Evolutionary conservation across 1,140 invertebrate species (phyloP).

Genomic region (Ips nitidus): DNA sequence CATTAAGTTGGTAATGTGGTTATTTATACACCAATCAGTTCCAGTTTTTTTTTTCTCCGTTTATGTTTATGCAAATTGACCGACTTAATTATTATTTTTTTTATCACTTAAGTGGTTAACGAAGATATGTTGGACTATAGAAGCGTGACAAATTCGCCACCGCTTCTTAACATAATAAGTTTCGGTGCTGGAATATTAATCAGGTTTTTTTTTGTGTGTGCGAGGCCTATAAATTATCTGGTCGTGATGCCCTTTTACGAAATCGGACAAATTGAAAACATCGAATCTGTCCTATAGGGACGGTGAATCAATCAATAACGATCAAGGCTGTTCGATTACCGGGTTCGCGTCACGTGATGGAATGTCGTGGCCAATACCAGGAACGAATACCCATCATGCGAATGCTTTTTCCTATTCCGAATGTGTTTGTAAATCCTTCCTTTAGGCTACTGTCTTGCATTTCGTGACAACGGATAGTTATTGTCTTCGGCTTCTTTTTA

Average conservation of each 20-base stretch:
- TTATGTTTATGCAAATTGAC: conserved; percentile 13
- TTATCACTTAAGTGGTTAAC: background rate
- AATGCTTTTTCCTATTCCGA: conserved; percentile 34
- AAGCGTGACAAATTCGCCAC: background rate
- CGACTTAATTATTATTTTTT: background rate
- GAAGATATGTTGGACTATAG: background rate
- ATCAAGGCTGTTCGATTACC: conserved; percentile 36
- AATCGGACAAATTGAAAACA: conserved; percentile 21
- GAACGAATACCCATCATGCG: conserved; percentile 35
- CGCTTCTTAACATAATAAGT: no score
- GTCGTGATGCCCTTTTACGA: conserved; percentile 5
- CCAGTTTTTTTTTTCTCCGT: background rate
- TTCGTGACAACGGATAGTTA: conserved; percentile 29
- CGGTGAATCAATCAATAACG: conserved; percentile 36
- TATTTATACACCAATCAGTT: conserved; percentile 17
- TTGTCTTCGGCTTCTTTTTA: conserved; percentile 18
- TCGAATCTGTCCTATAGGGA: conserved; percentile 8
- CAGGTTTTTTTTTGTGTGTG: no score
- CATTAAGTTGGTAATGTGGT: conserved; percentile 12
- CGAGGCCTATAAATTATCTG: no score
- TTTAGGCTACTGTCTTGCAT: conserved; percentile 31
- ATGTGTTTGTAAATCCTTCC: conserved; percentile 34
- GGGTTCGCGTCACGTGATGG: conserved; percentile 39
- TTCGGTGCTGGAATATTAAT: no score
- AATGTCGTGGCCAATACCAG: conserved; percentile 39